Evolutionary conservation across 2,113 vertebrate species (phyloP).

Genomic region (Sarotherodon lohbergeri): DNA sequence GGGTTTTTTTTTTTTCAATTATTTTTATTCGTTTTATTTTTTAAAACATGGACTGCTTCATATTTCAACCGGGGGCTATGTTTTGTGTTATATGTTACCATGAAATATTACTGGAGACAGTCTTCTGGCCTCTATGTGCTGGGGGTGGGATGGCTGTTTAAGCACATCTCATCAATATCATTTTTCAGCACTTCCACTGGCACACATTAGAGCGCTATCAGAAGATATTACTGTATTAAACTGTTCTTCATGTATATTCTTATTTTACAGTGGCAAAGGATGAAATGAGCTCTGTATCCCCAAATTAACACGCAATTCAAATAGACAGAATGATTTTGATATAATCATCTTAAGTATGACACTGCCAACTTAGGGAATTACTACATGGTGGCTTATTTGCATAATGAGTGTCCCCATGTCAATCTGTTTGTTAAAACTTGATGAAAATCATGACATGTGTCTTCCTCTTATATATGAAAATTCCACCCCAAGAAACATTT

Average conservation of each 20-base stretch:
- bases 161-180: constrained; percentile 27
- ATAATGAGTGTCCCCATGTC: constrained; percentile 26
- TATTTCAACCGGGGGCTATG: background rate
- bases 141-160: background rate
- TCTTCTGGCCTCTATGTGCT: background rate
- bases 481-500: background rate
- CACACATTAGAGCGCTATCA: constrained; percentile 30
- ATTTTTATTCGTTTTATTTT: background rate
- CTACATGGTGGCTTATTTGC: constrained; percentile 20
- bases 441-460: background rate
- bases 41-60: background rate
- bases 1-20: background rate
- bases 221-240: constrained; percentile 36
- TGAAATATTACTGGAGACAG: constrained; percentile 3
- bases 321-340: constrained; percentile 41
- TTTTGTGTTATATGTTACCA: background rate
- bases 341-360: constrained; percentile 44
- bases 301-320: constrained; percentile 33
- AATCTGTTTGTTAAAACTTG: constrained; percentile 1
- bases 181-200: background rate
- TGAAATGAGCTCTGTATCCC: background rate
- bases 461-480: background rate
- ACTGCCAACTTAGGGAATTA: constrained; percentile 41
- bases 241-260: constrained; percentile 30
- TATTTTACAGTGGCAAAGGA: background rate